Percentiles rank a stretch among this genome's conserved stretches.
These are phyloP conservation scores for Myzus persicae DNA, from an alignment of 1,140 invertebrate genomes.

Conservation along the genomic window DNA sequence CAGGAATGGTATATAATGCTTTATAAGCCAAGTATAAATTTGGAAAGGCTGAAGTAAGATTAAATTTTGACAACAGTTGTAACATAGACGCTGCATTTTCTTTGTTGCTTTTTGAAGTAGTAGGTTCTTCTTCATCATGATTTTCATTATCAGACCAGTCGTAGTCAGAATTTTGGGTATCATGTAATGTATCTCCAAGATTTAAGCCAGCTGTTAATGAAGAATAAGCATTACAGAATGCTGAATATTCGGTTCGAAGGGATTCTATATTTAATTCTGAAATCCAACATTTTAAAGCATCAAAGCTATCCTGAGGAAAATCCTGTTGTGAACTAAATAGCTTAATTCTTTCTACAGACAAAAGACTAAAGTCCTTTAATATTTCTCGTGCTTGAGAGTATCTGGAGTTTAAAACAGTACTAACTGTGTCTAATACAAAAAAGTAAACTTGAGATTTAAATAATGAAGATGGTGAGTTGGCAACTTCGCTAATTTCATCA, in stretches of 20 bases:
- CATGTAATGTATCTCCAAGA: background rate
- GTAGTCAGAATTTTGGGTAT: background rate
- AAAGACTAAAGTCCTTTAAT: background rate
- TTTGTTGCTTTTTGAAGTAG: background rate
- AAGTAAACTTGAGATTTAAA: constrained; percentile 15
- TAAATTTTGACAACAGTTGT: constrained; percentile 3
- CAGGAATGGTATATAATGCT: background rate
- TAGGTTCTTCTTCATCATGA: background rate
- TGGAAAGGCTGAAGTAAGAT: background rate
- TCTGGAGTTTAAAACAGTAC: background rate
- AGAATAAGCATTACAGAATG: background rate
- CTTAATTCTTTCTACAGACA: background rate
- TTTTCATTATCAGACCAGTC: background rate
- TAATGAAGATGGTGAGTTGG: background rate
- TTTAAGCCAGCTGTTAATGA: background rate
- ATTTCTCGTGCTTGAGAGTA: background rate
- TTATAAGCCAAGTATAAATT: constrained; percentile 27
- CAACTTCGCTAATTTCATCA: background rate
- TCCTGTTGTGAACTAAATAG: background rate
- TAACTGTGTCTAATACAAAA: background rate
- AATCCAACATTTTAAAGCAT: background rate
- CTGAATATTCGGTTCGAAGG: background rate
- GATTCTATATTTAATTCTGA: background rate
- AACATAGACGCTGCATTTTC: background rate
- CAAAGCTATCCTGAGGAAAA: background rate